phyloP scores from a whole-genome alignment of 2,797 vertebrate genomes.

The Pogoniulus pusillus region DNA sequence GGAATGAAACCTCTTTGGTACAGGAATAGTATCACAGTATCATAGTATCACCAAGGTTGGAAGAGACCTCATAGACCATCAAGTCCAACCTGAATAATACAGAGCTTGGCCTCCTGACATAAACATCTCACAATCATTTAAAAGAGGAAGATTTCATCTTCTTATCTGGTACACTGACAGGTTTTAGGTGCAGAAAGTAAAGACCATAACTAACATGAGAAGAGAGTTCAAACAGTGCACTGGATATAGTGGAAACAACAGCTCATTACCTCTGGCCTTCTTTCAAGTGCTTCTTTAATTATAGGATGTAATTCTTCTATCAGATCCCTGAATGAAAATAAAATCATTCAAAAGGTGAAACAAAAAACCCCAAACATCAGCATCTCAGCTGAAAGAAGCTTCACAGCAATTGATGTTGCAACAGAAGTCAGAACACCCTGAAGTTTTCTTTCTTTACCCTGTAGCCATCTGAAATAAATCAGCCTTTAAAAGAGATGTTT shows the following conservation, averaged over 20 bases:
- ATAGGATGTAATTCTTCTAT: slow-evolving; percentile 98
- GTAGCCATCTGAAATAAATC: not conserved
- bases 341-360: slow-evolving; percentile 7
- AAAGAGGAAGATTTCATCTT: not conserved
- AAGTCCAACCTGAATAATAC: no score
- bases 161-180: not conserved
- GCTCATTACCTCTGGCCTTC: slow-evolving; percentile 94
- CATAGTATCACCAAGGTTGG: no score
- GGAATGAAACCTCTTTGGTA: not conserved
- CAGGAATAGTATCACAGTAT: no score
- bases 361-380: slow-evolving; percentile 1
- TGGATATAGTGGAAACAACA: not conserved
- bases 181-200: not conserved
- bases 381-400: not conserved
- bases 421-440: not conserved
- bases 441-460: not conserved
- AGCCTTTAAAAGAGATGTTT: not conserved
- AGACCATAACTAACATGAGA: not conserved
- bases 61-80: no score
- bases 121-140: not conserved
- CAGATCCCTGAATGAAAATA: slow-evolving; percentile 85
- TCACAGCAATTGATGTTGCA: not conserved
- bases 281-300: slow-evolving; percentile 99
- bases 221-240: not conserved
- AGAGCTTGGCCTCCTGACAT: not conserved